Percentiles rank a stretch among this genome's conserved stretches.
phyloP scores from a whole-genome alignment of 1,140 invertebrate species.

The Pogonus chalceus region DNA sequence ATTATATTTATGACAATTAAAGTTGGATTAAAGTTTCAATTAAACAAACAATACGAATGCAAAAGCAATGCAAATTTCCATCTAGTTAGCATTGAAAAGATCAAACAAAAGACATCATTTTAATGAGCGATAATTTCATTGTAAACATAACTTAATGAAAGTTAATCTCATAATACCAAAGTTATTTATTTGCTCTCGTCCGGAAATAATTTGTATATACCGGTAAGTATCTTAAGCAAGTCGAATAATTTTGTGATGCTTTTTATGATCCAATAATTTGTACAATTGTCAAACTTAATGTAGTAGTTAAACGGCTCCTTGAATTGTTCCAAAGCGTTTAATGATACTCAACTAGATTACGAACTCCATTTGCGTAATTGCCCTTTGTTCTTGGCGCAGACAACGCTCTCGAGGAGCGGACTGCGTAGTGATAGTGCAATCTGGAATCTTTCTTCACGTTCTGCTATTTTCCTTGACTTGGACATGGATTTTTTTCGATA shows the following conservation, averaged over 20 bases:
- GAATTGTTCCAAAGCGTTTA: constrained; percentile 9
- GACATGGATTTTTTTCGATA: no score
- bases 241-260: constrained; percentile 1
- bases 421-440: not conserved
- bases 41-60: no score
- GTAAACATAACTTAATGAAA: constrained; percentile 4
- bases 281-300: constrained; percentile 9
- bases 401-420: not conserved
- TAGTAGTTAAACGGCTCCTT: constrained; percentile 7
- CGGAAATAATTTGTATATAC: constrained; percentile 5
- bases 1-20: no score
- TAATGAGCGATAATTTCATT: constrained; percentile 3
- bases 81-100: not conserved
- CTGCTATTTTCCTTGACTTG: no score
- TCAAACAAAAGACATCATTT: not conserved
- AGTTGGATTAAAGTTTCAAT: no score
- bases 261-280: constrained; percentile 9
- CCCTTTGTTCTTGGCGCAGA: constrained; percentile 2
- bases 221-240: not conserved
- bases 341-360: constrained; percentile 9
- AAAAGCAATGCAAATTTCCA: not conserved
- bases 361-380: constrained; percentile 10
- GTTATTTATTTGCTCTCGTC: not conserved
- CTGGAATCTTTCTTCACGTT: no score
- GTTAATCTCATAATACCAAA: constrained; percentile 1